A percentile compares a stretch with the other conserved stretches of the same genome.
Evolutionary conservation across 1,140 invertebrate genomes (phyloP).

Genomic region (Drosophila melanogaster): DNA sequence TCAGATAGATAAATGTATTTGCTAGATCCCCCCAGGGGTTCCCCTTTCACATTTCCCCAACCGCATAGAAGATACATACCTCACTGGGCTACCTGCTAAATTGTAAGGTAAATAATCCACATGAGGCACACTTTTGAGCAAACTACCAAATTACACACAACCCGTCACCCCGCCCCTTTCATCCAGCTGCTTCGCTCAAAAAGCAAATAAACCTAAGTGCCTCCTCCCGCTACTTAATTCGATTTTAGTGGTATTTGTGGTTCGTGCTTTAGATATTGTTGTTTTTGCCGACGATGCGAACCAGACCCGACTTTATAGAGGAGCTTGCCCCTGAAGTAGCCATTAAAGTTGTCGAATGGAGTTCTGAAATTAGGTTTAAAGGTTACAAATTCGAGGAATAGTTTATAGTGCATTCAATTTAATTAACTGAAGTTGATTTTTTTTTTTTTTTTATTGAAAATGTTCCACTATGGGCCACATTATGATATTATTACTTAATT

Average conservation of each 20-base stretch:
- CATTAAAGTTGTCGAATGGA: background rate
- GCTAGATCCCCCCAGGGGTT: constrained; percentile 1
- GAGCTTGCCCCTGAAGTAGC: background rate
- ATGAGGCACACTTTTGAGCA: constrained; percentile 60
- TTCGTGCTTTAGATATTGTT: constrained; percentile 31
- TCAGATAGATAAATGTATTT: constrained; percentile 9
- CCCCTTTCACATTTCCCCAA: background rate
- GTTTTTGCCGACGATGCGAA: constrained; percentile 2
- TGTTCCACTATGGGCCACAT: no score
- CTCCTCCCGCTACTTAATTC: constrained; percentile 36
- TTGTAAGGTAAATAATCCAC: constrained; percentile 69
- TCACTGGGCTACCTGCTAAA: constrained; percentile 64
- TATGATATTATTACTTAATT: no score
- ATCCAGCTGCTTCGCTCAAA: constrained; percentile 33
- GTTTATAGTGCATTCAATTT: no score
- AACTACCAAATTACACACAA: constrained; percentile 66
- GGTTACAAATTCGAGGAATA: background rate
- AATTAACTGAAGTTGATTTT: no score
- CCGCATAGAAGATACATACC: constrained; percentile 16
- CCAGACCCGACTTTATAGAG: constrained; percentile 2
- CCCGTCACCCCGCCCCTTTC: constrained; percentile 1
- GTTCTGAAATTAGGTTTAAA: background rate
- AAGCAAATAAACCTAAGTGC: constrained; percentile 66
- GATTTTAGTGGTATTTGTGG: constrained; percentile 49
- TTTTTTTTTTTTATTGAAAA: no score